Evolutionary conservation across 2,888 invertebrate genomes (phyloP), one percentile per base, ranked within the genome.

Genomic region (Uloborus plumipes): DNA sequence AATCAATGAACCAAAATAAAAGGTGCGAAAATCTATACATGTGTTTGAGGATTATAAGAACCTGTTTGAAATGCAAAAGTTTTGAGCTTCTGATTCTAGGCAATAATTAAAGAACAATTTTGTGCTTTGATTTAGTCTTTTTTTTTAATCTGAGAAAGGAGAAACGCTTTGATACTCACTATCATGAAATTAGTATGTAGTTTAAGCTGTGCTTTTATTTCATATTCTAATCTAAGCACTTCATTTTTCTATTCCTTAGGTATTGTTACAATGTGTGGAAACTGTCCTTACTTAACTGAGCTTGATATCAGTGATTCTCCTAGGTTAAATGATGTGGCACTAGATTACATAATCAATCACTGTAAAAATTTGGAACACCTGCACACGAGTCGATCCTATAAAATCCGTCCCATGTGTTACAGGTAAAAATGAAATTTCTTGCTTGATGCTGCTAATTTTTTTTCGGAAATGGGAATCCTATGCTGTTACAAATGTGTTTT

Each of bases 271-370:
- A 89, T 97, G 69, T 92, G 92, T 0, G 87, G 88, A 16, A 91
- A 92, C 9, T 95, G 95, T 88, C 92, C 93, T 0, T 90, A 92
- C 1, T 91, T 98, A 20, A 89, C 93, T 59, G 96, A 97, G 89
- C 90, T 98, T 85, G 97, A 98, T 90, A 88, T 97, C 79, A 97
- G 97, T 22, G 97, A 98, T 90, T 94, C 95, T 87, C 93, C 94
- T 11, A 90, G 91, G 20, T 89, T 97, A 6, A 93, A 94, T 0
- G 91, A 91, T 15, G 89, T 89, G 67, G 89, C 92, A n/a, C 89
- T 94, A 1, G 89, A 90, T 20, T 89, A 90, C 87, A 90, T 94
- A 62, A 88, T 91, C 61, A 89, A 89, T 71, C 90, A 87, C 61
- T 87, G 96, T 9, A 59, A 80, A 4, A 85, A 87, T 20, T 85